Conservation (phyloP, 2,113 vertebrate genomes). For the Dasyornis broadbenti region DNA sequence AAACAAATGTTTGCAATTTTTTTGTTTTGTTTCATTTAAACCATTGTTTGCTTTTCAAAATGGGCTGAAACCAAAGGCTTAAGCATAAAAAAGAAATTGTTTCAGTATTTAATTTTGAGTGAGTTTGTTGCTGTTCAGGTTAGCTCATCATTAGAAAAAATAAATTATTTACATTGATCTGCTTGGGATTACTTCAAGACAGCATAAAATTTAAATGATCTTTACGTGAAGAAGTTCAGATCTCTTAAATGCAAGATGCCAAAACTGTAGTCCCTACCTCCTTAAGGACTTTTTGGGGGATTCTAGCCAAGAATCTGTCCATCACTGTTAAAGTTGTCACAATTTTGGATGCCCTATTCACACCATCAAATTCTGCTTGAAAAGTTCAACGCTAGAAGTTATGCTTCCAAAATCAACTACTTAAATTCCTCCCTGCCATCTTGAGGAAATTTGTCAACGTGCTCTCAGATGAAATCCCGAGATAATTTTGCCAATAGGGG, state of each 20-base stretch:
- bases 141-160: neutral
- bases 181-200: neutral
- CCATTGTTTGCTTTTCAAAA: neutral
- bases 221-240: neutral
- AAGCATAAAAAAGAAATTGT: neutral
- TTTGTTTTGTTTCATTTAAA: neutral
- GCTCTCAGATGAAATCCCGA: neutral
- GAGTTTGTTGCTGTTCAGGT: neutral
- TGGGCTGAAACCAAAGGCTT: neutral
- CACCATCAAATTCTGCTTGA: constrained; percentile 36
- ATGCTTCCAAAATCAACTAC: constrained; percentile 17
- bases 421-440: neutral
- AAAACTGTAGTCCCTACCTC: neutral
- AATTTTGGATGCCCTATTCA: constrained; percentile 46
- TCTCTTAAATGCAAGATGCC: neutral
- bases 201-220: neutral
- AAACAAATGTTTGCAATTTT: neutral
- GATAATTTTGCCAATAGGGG: neutral
- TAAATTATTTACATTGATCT: neutral
- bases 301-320: constrained; percentile 21
- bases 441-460: neutral
- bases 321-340: neutral
- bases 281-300: neutral
- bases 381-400: neutral
- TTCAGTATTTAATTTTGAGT: neutral